Evolutionary conservation across 2,113 vertebrate species (phyloP).

Genomic region (Hyla sarda): DNA sequence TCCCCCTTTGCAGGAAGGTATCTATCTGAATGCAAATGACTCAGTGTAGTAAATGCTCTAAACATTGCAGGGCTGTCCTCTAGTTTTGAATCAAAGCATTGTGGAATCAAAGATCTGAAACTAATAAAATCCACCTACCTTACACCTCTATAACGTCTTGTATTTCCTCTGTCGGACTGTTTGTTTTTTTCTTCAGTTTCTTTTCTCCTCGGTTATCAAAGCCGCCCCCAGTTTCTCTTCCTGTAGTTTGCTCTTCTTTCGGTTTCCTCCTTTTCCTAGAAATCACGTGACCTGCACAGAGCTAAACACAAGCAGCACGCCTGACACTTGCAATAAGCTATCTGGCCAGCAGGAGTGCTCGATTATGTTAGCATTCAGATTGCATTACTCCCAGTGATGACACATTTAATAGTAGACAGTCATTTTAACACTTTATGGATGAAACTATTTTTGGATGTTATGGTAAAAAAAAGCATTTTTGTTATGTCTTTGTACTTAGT

Average conservation of each 20-base stretch:
- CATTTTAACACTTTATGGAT: not conserved
- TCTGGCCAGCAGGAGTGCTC: not conserved
- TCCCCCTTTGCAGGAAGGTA: too few relatives aligned
- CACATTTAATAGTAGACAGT: not conserved
- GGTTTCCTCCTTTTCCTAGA: slow-evolving; percentile 72
- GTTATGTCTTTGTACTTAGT: not conserved
- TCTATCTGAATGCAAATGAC: too few relatives aligned
- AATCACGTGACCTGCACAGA: slow-evolving; percentile 77
- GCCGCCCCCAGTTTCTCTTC: not conserved
- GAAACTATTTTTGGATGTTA: not conserved
- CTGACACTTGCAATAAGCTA: not conserved
- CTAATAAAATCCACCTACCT: slow-evolving; percentile 1
- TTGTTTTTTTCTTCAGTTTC: slow-evolving; percentile 10
- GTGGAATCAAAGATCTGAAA: not conserved
- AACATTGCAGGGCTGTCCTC: not conserved
- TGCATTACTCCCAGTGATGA: not conserved
- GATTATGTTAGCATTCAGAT: not conserved
- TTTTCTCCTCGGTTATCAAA: slow-evolving; percentile 49
- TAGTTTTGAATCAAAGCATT: not conserved
- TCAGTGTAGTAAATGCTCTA: too few relatives aligned
- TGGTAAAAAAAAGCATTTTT: too few relatives aligned
- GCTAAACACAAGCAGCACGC: not conserved
- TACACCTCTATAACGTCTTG: not conserved
- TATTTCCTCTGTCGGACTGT: not conserved
- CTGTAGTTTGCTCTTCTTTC: slow-evolving; percentile 60